Percentiles rank a stretch among this genome's conserved stretches.
These are phyloP conservation scores for Chrysolina americana DNA, from an alignment of 2,888 invertebrate species.

Conservation along the genomic window DNA sequence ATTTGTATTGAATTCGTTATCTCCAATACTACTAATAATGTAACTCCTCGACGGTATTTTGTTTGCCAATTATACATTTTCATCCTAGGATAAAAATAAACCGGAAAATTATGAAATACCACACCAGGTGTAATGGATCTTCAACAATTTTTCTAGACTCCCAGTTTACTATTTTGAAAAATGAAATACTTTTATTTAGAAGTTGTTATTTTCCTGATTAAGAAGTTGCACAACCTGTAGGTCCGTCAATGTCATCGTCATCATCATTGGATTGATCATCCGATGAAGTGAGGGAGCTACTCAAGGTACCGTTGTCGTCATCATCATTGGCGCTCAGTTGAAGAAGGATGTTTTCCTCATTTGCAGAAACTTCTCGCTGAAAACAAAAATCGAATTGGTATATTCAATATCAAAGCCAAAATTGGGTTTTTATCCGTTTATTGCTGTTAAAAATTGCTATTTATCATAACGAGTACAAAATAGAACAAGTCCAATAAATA, in stretches of 20 bases:
- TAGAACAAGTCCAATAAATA: no score
- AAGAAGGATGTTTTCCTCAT: conserved; percentile 39
- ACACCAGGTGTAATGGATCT: background rate
- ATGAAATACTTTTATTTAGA: conserved; percentile 15
- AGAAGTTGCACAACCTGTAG: conserved; percentile 59
- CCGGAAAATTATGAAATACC: background rate
- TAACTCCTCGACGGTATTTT: background rate
- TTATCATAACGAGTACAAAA: no score
- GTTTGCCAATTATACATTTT: background rate
- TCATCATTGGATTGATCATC: conserved; percentile 52
- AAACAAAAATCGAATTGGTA: conserved; percentile 19
- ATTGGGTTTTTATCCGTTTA: no score
- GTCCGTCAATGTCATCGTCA: conserved; percentile 55
- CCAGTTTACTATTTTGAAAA: background rate
- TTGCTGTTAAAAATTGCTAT: no score
- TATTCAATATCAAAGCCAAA: no score
- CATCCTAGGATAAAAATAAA: background rate
- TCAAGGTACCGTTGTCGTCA: conserved; percentile 40
- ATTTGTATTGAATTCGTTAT: background rate
- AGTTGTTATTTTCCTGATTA: conserved; percentile 37
- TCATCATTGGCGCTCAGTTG: conserved; percentile 34
- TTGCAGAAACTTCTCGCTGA: conserved; percentile 37
- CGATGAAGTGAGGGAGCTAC: conserved; percentile 52
- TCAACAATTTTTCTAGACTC: background rate
- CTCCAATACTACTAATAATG: background rate